Evolutionary conservation across 1,140 invertebrate species (phyloP), one percentile per base, ranked within the genome.

Genomic region (Procambarus virginalis): DNA sequence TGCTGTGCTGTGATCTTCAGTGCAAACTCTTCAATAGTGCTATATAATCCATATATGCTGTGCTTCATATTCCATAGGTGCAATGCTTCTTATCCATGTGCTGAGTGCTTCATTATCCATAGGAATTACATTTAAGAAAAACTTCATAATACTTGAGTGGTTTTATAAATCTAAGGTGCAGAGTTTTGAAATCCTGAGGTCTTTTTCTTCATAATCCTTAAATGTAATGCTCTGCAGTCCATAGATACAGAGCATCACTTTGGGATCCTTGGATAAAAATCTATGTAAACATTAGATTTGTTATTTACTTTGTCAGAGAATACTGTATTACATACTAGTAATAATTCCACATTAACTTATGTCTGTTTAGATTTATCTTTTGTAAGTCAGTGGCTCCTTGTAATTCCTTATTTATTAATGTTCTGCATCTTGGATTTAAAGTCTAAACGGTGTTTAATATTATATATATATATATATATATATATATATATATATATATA

Each of bases 11-110:
- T 82, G 46, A 64, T 82, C 80, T 60, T 68, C 60, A 82, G 60
- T 48, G 68, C 34, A 68, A 82, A 64, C 20, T 46, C 58, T 82
- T 82, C 3, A 20, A 51, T 82, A 20, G 80, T 48, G 51, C 34
- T 68, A 45, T 48, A 68, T 45, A 51, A 64, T 64, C 58, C 80
- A 34, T 68, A 82, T 34, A 34, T 82, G 68, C 80, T 55, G 80
- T 82, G 80, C 80, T 68, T 60, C 60, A 48, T 82, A 64, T 17
- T 82, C 68, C 60, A 51, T 55, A 60, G 51, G 80, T 82, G 80
- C 80, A 68, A 48, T 64, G 80, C 58, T 82, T 82, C 45, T 10
- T 46, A 48, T 82, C 58, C 58, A 82, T 48, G 68, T 51, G 17
- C 4, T 5, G 8, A 5, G 68, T 34, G 22, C 10, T 64, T 34